Evolutionary conservation across 53 echinoderm and acorn worm species (phyloP), one percentile per base, ranked within the genome.

Genomic region (Stichopus horrens): DNA sequence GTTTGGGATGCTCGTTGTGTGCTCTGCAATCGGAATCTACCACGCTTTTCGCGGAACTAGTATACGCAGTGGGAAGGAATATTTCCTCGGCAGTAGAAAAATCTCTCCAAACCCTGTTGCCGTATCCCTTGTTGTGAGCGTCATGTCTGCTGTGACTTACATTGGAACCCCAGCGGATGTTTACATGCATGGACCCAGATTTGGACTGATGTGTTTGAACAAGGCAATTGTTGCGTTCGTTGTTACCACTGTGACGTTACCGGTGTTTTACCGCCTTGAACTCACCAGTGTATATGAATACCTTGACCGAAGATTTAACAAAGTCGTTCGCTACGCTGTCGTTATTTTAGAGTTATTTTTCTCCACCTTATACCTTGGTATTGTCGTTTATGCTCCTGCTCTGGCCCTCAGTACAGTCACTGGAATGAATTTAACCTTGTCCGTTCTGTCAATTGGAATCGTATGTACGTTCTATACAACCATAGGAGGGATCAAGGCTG

Each of bases 101-200:
- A 51, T 86, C 7, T 86, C 86, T 23, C 13, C 71, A 5, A 23
- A 67, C 8, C 86, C 86, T 21, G 86, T 86, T 2, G 86, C 86
- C 6, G 86, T 68, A 16, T 86, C 86, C 53, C 86, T 86, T 21
- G 66, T 86, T 8, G 86, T 86, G 18, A 86, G 86, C 86, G 71
- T 86, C 0, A 86, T 86, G 86, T 86, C 86, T 2, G 86, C 86
- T 13, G 71, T 86, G 4, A 86, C 86, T 13, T 86, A 86, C 37
- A 59, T 86, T 14, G 86, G 86, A 53, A 86, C 86, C 60, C 86
- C 86, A 52, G 86, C 63, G n/a, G 86, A 86, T 13, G 86, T 86
- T 60, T 86, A 86, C 86, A 86, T 86, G 22, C 86, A 86, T 86
- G 86, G 86, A 6, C 86, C 86, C 8, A 65, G 66, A 68, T 86